phyloP scores from a whole-genome alignment of 2,113 vertebrate species.

The Dipodomys merriami region DNA sequence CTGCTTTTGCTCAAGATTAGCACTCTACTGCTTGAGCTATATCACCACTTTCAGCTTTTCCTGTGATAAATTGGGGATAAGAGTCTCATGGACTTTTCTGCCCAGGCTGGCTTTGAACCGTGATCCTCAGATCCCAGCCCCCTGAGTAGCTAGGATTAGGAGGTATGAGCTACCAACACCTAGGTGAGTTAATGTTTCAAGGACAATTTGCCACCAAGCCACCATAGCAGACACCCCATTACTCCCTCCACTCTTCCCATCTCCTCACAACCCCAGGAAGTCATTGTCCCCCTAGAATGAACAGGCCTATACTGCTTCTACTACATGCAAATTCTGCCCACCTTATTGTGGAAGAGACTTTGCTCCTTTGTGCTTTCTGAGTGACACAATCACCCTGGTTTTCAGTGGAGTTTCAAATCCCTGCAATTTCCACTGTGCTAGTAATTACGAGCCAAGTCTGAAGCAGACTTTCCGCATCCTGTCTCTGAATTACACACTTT shows the following conservation, averaged over 20 bases:
- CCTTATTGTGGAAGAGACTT: neutral
- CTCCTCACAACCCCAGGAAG: neutral
- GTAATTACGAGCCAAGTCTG: slow-evolving; percentile 48
- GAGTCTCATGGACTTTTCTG: no score
- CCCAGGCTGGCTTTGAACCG: no score
- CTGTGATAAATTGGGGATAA: no score
- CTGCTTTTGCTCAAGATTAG: no score
- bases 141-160: no score
- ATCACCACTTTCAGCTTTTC: no score
- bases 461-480: slow-evolving; percentile 6
- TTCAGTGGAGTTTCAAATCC: slow-evolving; percentile 61
- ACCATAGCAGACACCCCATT: neutral
- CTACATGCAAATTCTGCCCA: slow-evolving; percentile 12
- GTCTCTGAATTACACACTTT: slow-evolving; percentile 21
- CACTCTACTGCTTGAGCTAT: no score
- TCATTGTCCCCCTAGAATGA: neutral
- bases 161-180: no score
- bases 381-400: neutral
- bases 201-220: neutral
- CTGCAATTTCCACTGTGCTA: slow-evolving; percentile 56
- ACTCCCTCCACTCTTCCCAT: neutral
- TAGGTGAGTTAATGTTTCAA: neutral
- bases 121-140: no score
- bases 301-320: neutral
- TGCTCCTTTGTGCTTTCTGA: slow-evolving; percentile 30